Evolutionary conservation across 2,113 vertebrate species (phyloP).

Genomic region (Petromus typicus): DNA sequence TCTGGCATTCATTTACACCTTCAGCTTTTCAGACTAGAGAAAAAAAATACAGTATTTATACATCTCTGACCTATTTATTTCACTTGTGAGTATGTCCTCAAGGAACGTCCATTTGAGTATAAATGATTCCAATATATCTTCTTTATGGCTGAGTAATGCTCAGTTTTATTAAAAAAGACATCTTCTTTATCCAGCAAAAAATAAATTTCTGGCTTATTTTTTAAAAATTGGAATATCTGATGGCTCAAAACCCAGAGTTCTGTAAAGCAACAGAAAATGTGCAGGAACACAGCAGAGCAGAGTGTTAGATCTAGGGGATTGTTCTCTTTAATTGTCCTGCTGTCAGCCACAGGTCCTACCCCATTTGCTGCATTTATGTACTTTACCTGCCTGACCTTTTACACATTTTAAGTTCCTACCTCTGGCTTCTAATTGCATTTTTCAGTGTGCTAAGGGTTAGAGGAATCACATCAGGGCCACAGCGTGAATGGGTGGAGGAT

Average conservation of each 20-base stretch:
- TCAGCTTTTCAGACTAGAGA: too few relatives aligned
- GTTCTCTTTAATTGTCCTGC: not conserved
- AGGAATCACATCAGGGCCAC: not conserved
- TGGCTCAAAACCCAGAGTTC: not conserved
- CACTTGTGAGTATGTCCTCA: too few relatives aligned
- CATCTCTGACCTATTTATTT: too few relatives aligned
- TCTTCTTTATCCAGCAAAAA: too few relatives aligned
- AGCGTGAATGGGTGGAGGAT: not conserved
- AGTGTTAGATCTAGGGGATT: not conserved
- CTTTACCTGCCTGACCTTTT: not conserved
- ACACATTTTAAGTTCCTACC: not conserved
- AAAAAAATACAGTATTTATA: too few relatives aligned
- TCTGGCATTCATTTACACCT: too few relatives aligned
- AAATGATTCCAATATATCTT: too few relatives aligned
- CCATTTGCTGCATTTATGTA: not conserved
- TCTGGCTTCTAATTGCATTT: not conserved
- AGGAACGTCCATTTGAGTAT: too few relatives aligned
- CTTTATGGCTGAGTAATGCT: too few relatives aligned
- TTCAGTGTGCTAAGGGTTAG: not conserved
- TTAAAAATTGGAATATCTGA: not conserved
- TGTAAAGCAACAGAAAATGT: not conserved
- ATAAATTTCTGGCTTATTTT: constrained; percentile 33
- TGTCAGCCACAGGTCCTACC: not conserved
- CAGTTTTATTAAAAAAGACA: too few relatives aligned
- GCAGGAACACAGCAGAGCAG: not conserved